These are phyloP conservation scores for Leucophenga varia DNA, from an alignment of 1,140 invertebrate species.

Conservation along the genomic window DNA sequence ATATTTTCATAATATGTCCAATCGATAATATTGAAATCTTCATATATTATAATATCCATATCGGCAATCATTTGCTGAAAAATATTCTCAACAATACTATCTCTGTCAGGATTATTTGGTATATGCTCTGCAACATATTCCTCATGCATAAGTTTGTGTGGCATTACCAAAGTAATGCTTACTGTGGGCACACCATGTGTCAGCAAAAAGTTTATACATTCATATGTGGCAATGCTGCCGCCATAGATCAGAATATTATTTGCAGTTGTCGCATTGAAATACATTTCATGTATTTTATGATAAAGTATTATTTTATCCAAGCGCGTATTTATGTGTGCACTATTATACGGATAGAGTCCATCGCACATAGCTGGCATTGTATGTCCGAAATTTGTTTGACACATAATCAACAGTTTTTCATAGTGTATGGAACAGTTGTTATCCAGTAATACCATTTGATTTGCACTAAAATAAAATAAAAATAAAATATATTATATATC, in stretches of 20 bases:
- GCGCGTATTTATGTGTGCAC: constrained; percentile 21
- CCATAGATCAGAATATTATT: constrained; percentile 26
- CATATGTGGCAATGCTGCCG: constrained; percentile 16
- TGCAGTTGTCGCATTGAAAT: not conserved
- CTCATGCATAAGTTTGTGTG: no score
- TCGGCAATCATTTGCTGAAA: constrained; percentile 24
- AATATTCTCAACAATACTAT: constrained; percentile 18
- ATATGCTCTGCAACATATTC: not conserved
- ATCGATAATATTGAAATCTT: no score
- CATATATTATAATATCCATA: constrained; percentile 20
- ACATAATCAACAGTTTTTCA: constrained; percentile 29
- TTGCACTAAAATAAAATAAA: constrained; percentile 9
- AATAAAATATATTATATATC: no score
- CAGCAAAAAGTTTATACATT: constrained; percentile 33
- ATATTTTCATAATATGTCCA: not conserved
- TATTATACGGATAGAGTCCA: constrained; percentile 16
- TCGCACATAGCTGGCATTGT: no score
- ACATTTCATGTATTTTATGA: constrained; percentile 23
- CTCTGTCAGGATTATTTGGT: no score
- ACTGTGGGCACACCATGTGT: constrained; percentile 22
- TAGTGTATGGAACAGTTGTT: constrained; percentile 25
- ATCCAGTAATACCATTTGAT: constrained; percentile 7
- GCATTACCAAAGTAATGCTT: constrained; percentile 11
- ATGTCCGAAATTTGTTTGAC: constrained; percentile 16
- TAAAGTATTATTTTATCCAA: constrained; percentile 37